Conservation (phyloP, 2,113 vertebrate genomes). For the Asarcornis scutulata region DNA sequence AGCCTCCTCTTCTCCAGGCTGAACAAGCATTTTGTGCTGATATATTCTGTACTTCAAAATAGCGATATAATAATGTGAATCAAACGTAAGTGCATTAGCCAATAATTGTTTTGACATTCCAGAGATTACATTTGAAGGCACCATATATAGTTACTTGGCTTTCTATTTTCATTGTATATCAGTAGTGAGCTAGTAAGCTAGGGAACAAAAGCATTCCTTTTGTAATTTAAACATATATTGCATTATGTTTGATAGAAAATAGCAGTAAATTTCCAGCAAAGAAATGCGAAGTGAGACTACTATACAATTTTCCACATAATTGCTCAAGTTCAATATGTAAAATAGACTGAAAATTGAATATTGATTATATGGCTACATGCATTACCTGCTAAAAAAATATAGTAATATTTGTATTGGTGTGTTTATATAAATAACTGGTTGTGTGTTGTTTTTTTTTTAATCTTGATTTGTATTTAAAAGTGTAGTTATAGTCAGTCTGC, state of each 20-base stretch:
- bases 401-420: neutral
- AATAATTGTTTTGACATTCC: neutral
- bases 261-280: neutral
- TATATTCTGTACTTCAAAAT: neutral
- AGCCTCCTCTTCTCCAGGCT: too few species aligned
- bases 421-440: neutral
- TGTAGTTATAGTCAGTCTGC: neutral
- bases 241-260: neutral
- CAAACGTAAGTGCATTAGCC: neutral
- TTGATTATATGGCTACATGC: neutral
- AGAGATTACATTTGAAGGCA: neutral
- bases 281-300: neutral
- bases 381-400: neutral
- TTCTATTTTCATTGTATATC: neutral
- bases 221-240: neutral
- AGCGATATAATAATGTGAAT: neutral
- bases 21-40: neutral
- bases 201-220: neutral
- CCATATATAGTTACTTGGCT: neutral
- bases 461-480: neutral
- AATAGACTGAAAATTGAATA: neutral
- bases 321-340: neutral
- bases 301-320: neutral
- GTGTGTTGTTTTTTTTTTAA: fast-evolving
- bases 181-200: neutral